Percentiles rank a stretch among this genome's conserved stretches.
phyloP scores from a whole-genome alignment of 2,888 invertebrate genomes.

The Spilarctia lutea region DNA sequence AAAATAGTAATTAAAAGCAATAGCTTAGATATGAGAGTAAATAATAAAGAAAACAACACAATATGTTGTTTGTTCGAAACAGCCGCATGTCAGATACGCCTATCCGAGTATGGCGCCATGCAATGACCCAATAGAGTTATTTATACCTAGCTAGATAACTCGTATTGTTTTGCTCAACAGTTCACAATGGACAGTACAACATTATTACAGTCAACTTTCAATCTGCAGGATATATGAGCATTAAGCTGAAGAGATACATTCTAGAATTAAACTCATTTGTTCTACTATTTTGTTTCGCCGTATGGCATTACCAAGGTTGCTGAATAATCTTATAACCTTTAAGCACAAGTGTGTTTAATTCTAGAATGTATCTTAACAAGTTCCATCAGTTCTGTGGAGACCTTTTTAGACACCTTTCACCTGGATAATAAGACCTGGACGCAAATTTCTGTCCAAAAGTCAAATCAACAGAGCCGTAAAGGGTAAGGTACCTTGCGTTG shows the following conservation, averaged over 20 bases:
- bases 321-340: no score
- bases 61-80: not conserved
- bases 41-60: not conserved
- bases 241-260: slow-evolving; percentile 13
- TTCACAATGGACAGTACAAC: slow-evolving; percentile 49
- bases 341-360: no score
- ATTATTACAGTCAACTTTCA: slow-evolving; percentile 46
- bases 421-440: not conserved
- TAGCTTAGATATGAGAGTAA: not conserved
- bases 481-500: not conserved
- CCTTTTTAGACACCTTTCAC: not conserved
- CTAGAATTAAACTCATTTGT: not conserved
- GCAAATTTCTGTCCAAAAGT: not conserved
- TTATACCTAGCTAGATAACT: slow-evolving; percentile 57
- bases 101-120: slow-evolving; percentile 52
- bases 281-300: no score
- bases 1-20: not conserved
- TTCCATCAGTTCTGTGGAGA: no score
- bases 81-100: slow-evolving; percentile 30
- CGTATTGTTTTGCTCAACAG: slow-evolving; percentile 55
- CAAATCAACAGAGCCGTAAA: not conserved
- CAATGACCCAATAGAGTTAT: slow-evolving; percentile 64
- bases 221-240: slow-evolving; percentile 39
- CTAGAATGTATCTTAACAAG: no score
- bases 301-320: not conserved